Base-by-base conservation (phyloP, 2,797 vertebrate genomes). In the Pelobates cultripes region DNA sequence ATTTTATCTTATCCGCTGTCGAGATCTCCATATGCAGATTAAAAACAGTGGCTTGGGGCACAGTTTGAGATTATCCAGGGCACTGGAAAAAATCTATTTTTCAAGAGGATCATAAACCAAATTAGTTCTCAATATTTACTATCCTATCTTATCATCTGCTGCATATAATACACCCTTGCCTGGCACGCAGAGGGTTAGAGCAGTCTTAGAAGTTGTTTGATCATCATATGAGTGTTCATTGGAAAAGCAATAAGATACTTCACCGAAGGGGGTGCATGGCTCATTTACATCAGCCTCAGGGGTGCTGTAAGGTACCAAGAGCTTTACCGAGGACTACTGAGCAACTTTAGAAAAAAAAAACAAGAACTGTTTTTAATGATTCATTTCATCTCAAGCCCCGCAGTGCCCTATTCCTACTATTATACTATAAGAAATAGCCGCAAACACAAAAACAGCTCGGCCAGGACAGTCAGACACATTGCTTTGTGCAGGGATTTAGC, bases 201-300 rank as follows among this genome's bases (percentile, higher is more conserved):
- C 44, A 61, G 12, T 66, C n/a, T 57, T 69, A 45, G 15, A 12
- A 28, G 47, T 51, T 6, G 12, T 45, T 51, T 7, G 64, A 73
- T 69, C 80, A 82, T 51, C 61, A 60, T 51, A 14, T 64, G 45
- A 77, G 7, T 7, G 42, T 53, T 64, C 70, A 78, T 78, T 78
- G 47, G 60, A 60, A 82, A 82, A 73, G 75, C 75, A 55, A 83
- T 78, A 73, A 74, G 81, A 78, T 3, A 61, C 41, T 63, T 43
- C 51, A 47, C 70, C 61, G 61, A 66, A 77, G 70, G 70, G 70
- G 42, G 44, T 13, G 70, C 81, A 83, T 55, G 75, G 75, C 12
- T 78, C 81, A 83, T 83, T 83, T 73, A 63, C 12, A 78, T 73
- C 75, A 5, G 81, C 75, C 75, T 61, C 81, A 6, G 55, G 75